Evolutionary conservation across 2,797 vertebrate species (phyloP).

Genomic region (Lithobates pipiens): DNA sequence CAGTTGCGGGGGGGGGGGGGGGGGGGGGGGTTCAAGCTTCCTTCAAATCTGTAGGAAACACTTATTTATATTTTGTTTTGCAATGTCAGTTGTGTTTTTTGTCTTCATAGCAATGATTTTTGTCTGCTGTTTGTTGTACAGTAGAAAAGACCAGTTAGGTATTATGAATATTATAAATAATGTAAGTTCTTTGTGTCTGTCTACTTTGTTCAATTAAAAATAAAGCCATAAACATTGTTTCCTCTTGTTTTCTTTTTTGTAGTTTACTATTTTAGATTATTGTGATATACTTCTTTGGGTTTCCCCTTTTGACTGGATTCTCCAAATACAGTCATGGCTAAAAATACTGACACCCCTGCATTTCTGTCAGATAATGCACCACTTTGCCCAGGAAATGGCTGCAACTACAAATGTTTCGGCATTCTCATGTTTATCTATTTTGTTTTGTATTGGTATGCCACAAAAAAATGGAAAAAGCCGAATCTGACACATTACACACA

Average conservation of each 20-base stretch:
- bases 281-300: neutral
- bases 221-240: neutral
- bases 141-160: neutral
- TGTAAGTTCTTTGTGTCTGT: too few species aligned
- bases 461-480: too few species aligned
- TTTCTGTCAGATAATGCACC: too few species aligned
- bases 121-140: neutral
- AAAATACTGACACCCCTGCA: too few species aligned
- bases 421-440: too few species aligned
- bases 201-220: neutral
- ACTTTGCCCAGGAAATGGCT: too few species aligned
- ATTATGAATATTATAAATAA: neutral
- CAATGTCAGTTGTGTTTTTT: neutral
- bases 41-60: too few species aligned
- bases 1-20: too few species aligned
- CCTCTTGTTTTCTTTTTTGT: neutral
- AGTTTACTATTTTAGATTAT: neutral
- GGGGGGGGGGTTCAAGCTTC: too few species aligned
- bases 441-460: too few species aligned
- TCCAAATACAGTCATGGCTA: neutral
- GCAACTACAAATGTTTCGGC: too few species aligned
- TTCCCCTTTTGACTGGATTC: neutral
- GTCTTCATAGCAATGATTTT: neutral
- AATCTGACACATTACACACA: too few species aligned
- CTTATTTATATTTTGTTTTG: neutral